Evolutionary conservation across 1,140 invertebrate species (phyloP).

Genomic region (Calephelis virginiensis): DNA sequence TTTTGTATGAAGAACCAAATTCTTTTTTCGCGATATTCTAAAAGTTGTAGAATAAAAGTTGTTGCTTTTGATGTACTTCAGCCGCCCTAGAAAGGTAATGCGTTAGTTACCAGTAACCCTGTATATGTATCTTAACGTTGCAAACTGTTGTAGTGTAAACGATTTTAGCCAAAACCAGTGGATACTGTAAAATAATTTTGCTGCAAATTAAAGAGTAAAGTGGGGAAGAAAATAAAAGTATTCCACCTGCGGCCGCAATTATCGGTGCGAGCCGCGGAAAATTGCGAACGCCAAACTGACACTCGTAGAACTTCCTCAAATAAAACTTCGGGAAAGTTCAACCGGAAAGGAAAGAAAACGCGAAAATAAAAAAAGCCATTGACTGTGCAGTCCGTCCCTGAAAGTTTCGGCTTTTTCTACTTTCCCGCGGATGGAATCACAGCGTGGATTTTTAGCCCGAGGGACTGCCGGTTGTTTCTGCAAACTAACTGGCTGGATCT

Average conservation of each 20-base stretch:
- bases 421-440: conserved; percentile 57
- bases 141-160: no score
- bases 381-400: conserved; percentile 65
- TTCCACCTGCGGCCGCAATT: conserved; percentile 69
- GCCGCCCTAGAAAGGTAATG: no score
- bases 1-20: no score
- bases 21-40: no score
- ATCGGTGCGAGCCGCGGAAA: conserved; percentile 69
- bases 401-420: conserved; percentile 66
- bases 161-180: background rate
- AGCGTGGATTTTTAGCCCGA: conserved; percentile 48
- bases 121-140: no score
- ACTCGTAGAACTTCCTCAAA: conserved; percentile 70
- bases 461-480: conserved; percentile 54
- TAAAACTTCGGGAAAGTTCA: conserved; percentile 72
- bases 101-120: no score
- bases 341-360: conserved; percentile 73
- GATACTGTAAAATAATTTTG: conserved; percentile 33
- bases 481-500: conserved; percentile 63
- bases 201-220: conserved; percentile 41
- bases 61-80: no score
- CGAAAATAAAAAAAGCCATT: conserved; percentile 74
- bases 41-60: no score
- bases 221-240: conserved; percentile 44
- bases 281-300: conserved; percentile 73